Conservation (phyloP, 2,888 invertebrate genomes). For the Anodontia alba region DNA sequence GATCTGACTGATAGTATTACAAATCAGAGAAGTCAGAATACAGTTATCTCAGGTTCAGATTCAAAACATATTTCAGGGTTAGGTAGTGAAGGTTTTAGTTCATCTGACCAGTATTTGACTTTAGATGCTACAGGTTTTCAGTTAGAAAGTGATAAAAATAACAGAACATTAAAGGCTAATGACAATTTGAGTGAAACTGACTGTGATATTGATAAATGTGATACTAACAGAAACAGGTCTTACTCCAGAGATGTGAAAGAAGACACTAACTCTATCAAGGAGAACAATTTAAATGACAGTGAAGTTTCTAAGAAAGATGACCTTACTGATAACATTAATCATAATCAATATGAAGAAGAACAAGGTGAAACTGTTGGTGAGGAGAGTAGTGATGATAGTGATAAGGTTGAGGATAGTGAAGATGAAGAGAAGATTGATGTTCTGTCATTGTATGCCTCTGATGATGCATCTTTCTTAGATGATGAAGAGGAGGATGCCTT, state of each 20-base stretch:
- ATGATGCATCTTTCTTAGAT: background rate
- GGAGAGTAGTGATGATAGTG: background rate
- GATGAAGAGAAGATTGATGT: background rate
- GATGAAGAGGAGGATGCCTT: background rate
- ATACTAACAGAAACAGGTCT: too few species aligned
- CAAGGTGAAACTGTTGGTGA: background rate
- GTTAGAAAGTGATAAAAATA: background rate
- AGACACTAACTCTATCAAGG: too few species aligned
- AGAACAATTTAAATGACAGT: background rate
- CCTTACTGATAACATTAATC: background rate
- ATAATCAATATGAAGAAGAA: background rate
- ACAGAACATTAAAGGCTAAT: background rate
- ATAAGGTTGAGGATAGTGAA: background rate
- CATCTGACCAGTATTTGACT: background rate
- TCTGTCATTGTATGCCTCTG: background rate
- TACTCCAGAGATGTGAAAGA: too few species aligned
- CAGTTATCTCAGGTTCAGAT: too few species aligned
- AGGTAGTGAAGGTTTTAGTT: background rate
- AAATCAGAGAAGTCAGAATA: background rate
- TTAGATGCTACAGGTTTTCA: background rate
- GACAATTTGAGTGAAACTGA: too few species aligned
- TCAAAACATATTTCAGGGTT: background rate
- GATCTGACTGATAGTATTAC: background rate
- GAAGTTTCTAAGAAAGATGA: background rate
- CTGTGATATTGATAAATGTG: too few species aligned